Evolutionary conservation across 2,888 invertebrate genomes (phyloP).

Genomic region (Panzeria rudis): DNA sequence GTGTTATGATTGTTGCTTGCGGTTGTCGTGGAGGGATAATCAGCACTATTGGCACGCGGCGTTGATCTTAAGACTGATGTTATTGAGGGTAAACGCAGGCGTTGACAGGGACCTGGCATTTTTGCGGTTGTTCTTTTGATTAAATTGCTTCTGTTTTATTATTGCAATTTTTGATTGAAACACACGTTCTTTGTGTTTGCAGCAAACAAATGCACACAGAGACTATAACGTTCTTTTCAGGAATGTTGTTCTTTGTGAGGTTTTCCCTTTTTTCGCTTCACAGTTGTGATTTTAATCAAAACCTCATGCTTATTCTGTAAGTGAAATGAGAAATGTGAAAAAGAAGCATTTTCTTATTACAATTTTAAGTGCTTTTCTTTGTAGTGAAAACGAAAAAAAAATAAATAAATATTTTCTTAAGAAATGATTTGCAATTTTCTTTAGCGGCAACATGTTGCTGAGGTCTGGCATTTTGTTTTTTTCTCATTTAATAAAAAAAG

Average conservation of each 20-base stretch:
- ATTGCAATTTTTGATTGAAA: conserved; percentile 1
- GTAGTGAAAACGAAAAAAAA: not conserved
- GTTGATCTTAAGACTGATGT: conserved; percentile 74
- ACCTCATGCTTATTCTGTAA: conserved; percentile 28
- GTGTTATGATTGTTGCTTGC: conserved; percentile 15
- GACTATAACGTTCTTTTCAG: not conserved
- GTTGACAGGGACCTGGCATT: conserved; percentile 76
- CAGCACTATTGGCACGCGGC: conserved; percentile 71
- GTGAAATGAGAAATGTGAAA: conserved; percentile 18
- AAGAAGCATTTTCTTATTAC: not conserved
- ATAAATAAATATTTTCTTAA: conserved; percentile 1
- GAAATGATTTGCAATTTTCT: conserved; percentile 17
- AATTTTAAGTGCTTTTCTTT: conserved; percentile 41
- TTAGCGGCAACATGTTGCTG: conserved; percentile 1
- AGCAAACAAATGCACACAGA: not conserved
- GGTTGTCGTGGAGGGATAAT: conserved; percentile 62
- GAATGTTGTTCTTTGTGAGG: not conserved
- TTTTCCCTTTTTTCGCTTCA: not conserved
- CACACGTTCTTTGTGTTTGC: not conserved
- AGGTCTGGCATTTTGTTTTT: not conserved
- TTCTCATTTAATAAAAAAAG: conserved; percentile 46
- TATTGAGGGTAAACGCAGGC: conserved; percentile 78
- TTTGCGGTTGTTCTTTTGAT: not conserved
- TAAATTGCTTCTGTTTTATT: not conserved
- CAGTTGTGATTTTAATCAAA: conserved; percentile 24